Evolutionary conservation across 2,888 invertebrate species (phyloP), one percentile per base, ranked within the genome.

Genomic region (Diadegma fenestrale): DNA sequence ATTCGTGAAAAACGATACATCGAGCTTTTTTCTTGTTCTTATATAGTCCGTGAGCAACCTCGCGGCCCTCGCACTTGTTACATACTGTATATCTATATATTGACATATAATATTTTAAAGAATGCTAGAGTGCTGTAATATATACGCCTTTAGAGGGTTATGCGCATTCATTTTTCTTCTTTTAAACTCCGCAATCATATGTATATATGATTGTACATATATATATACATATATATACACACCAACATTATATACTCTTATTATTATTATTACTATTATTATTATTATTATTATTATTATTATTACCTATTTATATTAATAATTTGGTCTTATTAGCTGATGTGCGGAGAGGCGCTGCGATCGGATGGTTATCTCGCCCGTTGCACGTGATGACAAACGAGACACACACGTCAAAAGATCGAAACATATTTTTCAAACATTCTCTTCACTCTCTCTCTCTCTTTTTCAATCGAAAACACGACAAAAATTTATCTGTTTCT

Each of bases 51-150:
- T n/a, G 33, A 17, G 58, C 30, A 37, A 61, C 78, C 61, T 79
- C 78, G 61, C 78, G 61, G 22, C 19, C 61, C 69, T 71, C 78
- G 78, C 69, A 22, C 61, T 43, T 69, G 26, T 78, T 68, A 78
- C 45, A 76, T 76, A 51, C 41, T 45, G 45, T 72, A 63, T 78
- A 68, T 80, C 61, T 77, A 78, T 41, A 64, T 83, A 79, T 37
- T 37, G 10, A 37, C 68, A 86, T 85, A 89, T 85, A 89, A 87
- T 37, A 37, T 91, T 91, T 88, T 86, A 90, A 92, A 89, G 93
- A 93, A 94, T 94, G 93, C 93, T 94, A 94, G 94, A 93, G 93
- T 94, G 93, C 94, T 93, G 94, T 94, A 93, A 92, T 86, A 92
- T 92, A 93, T 91, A 90, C 89, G 92, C 93, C 93, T 93, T 91